A percentile compares a stretch with the other conserved stretches of the same genome.
These are phyloP conservation scores for Virgularia gustaviana DNA, from an alignment of 92 coral and sea anemone species.

Conservation along the genomic window DNA sequence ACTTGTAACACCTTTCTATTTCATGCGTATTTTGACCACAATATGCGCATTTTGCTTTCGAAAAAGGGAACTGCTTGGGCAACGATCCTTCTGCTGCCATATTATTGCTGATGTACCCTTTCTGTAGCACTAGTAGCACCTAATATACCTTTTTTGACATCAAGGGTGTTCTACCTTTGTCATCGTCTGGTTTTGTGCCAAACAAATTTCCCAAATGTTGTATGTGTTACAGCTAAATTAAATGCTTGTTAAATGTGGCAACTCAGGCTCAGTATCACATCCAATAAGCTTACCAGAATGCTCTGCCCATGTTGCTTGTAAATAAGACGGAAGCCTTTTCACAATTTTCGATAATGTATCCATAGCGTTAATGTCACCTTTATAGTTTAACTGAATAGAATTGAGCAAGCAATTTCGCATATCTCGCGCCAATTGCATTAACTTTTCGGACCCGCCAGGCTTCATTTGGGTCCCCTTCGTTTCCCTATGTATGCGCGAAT, in stretches of 20 bases:
- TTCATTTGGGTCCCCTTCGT: constrained; percentile 41
- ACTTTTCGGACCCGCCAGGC: constrained; percentile 35
- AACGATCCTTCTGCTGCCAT: too few relatives aligned
- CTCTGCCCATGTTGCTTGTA: constrained; percentile 64
- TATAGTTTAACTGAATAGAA: constrained; percentile 37
- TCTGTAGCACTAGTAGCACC: too few relatives aligned
- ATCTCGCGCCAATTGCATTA: constrained; percentile 47
- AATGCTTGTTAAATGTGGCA: constrained; percentile 22
- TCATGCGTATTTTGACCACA: too few relatives aligned
- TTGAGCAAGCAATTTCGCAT: constrained; percentile 56
- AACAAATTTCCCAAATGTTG: constrained; percentile 33
- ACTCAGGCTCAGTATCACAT: constrained; percentile 32
- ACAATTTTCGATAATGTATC: constrained; percentile 49
- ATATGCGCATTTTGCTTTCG: too few relatives aligned
- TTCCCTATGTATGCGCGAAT: constrained; percentile 45
- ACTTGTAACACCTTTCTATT: too few relatives aligned
- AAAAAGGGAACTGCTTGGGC: too few relatives aligned
- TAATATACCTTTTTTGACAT: too few relatives aligned
- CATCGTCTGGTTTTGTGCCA: constrained; percentile 35
- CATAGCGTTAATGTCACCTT: constrained; percentile 51
- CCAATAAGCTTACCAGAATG: constrained; percentile 32
- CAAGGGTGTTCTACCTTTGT: too few relatives aligned
- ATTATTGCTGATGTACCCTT: too few relatives aligned
- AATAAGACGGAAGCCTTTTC: constrained; percentile 40
- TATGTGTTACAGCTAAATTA: constrained; percentile 45